Evolutionary conservation across 1,140 invertebrate species (phyloP).

Genomic region (Drosophila pallidifrons): DNA sequence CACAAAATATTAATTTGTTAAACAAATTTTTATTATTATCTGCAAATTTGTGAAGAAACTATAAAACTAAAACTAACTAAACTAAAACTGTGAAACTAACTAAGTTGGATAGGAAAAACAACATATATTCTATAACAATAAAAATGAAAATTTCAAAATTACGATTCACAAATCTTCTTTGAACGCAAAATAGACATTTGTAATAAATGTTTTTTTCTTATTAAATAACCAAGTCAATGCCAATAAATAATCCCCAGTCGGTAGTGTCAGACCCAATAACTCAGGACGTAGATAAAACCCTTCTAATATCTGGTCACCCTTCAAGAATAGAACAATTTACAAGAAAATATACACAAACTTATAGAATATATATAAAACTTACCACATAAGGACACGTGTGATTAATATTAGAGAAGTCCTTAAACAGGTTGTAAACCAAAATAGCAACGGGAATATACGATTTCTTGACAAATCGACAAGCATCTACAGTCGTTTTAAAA

Average conservation of each 20-base stretch:
- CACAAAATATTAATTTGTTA: too few species aligned
- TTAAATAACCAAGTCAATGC: constrained; percentile 3
- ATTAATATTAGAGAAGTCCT: constrained; percentile 13
- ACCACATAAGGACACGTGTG: constrained; percentile 23
- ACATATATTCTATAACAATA: too few species aligned
- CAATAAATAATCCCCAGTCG: constrained; percentile 24
- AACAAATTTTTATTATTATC: too few species aligned
- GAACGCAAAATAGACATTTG: constrained; percentile 21
- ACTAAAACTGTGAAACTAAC: too few species aligned
- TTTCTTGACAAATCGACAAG: constrained; percentile 10
- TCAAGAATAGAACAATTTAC: background rate
- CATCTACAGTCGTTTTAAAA: background rate
- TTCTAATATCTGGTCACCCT: constrained; percentile 8
- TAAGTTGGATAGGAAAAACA: too few species aligned
- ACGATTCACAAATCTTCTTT: constrained; percentile 13
- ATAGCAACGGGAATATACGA: constrained; percentile 14
- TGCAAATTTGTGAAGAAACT: too few species aligned
- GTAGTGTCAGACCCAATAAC: background rate
- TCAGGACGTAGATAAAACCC: constrained; percentile 26
- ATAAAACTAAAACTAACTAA: too few species aligned
- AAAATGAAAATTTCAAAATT: too few species aligned
- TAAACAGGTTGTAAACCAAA: constrained; percentile 21
- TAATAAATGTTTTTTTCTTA: background rate
- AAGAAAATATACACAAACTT: background rate
- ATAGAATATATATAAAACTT: constrained; percentile 10